Evolutionary conservation across 2,113 vertebrate genomes (phyloP).

Genomic region (Ctenomys sociabilis): DNA sequence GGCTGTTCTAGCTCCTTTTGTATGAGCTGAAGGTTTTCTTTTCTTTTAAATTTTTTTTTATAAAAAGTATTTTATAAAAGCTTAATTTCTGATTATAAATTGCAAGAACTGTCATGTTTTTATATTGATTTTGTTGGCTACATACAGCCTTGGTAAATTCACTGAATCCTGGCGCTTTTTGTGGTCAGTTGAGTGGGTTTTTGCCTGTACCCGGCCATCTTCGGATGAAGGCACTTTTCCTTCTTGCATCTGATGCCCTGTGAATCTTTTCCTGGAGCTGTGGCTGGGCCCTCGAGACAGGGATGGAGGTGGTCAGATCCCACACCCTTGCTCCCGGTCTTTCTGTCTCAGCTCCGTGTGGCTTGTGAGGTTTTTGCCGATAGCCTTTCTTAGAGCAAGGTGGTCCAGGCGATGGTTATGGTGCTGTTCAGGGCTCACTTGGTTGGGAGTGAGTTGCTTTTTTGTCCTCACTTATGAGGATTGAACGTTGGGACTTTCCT

Average conservation of each 20-base stretch:
- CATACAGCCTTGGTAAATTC: not conserved
- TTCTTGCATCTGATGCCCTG: not conserved
- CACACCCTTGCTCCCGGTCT: not conserved
- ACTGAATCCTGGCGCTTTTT: accelerated
- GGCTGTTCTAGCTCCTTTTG: not conserved
- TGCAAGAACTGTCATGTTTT: not conserved
- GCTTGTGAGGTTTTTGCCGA: not conserved
- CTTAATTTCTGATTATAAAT: not conserved
- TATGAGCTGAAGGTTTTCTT: not conserved
- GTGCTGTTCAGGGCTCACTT: not conserved
- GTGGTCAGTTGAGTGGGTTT: not conserved
- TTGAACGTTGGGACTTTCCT: not conserved
- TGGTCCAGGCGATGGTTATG: no score
- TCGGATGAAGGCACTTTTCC: not conserved
- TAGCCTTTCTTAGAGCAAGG: not conserved
- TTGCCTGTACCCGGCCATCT: accelerated
- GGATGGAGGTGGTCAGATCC: accelerated
- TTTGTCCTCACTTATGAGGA: not conserved
- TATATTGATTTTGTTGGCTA: not conserved
- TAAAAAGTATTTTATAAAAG: no score
- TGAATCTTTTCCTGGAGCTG: no score
- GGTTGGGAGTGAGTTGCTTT: not conserved
- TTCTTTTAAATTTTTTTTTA: not conserved
- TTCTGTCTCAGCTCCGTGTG: accelerated
- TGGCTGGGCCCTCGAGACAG: accelerated